Base-by-base conservation (phyloP, 2,797 vertebrate species). In the Calcarius lapponicus region DNA sequence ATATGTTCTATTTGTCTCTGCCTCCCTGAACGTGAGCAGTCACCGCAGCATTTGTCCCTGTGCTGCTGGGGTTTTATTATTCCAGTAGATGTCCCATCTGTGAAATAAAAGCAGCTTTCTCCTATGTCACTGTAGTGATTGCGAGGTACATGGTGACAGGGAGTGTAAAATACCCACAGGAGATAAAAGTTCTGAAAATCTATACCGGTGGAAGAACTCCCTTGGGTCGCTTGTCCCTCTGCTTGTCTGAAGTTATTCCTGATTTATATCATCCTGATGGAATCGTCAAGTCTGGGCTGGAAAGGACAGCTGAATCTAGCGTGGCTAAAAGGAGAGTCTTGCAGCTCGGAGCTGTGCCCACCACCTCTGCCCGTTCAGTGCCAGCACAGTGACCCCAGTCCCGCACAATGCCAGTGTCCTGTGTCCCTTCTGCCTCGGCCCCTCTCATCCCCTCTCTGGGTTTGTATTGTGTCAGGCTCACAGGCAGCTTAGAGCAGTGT, bases 191-290 rank as follows among this genome's bases (percentile, higher is more conserved):
- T 38, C 3, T 5, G 51, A 54, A 87, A 65, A 71, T 62, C 70
- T 38, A 0, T 45, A 31, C 9, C 4, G 4, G n/a, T 16, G 2
- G 15, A 45, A 61, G 13, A n/a, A 45, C 38, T 45, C 21, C 32
- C 34, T 58, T 50, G 50, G 8, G 9, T 67, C 26, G 3, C 64
- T 81, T 71, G 16, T 32, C 21, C 14, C 17, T 73, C 67, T 54
- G 43, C 31, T 62, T 72, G 17, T 58, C 9, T 26, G 13, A 82
- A 56, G 6, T 51, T 56, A 45, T 17, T 87, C 14, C 36, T 1
- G 17, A 32, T 85, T 74, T 86, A 38, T 56, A 43, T 34, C 8
- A 60, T 7, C 36, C 13, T 31, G n/a, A 26, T 20, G 34, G 67
- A 66, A 73, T 38, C 36, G n/a, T 64, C 17, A 73, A 8, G 20